Evolutionary conservation across 2,797 vertebrate genomes (phyloP).

Genomic region (Austrolebias charrua): DNA sequence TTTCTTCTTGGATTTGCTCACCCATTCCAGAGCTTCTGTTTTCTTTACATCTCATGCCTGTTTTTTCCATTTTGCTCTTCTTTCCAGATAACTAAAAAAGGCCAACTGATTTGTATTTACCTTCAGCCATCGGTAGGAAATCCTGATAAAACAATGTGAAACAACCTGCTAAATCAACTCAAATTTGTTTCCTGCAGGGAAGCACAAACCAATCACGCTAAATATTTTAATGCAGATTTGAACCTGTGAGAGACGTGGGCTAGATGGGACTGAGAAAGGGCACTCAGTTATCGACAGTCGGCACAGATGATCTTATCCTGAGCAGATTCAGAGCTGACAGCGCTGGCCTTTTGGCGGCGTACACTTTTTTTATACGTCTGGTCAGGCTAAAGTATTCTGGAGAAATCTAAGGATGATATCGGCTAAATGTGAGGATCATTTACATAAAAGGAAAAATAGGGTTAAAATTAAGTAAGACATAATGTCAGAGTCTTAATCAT

Average conservation of each 20-base stretch:
- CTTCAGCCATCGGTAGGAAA: constrained; percentile 20
- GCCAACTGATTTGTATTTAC: constrained; percentile 55
- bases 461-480: constrained; percentile 11
- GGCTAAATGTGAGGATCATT: constrained; percentile 40
- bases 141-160: constrained; percentile 44
- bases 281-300: constrained; percentile 61
- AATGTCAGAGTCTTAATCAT: background rate
- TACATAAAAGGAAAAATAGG: constrained; percentile 10
- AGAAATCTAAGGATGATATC: constrained; percentile 42
- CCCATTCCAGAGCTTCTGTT: constrained; percentile 66
- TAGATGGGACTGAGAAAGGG: constrained; percentile 58
- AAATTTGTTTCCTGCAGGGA: constrained; percentile 43
- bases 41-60: constrained; percentile 60
- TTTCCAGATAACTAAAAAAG: constrained; percentile 48
- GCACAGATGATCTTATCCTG: constrained; percentile 65
- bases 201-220: constrained; percentile 26
- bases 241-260: constrained; percentile 53
- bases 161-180: constrained; percentile 45
- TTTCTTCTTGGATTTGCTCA: constrained; percentile 84
- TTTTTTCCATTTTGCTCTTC: constrained; percentile 50
- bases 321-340: constrained; percentile 63
- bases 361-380: constrained; percentile 60
- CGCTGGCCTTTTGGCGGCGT: constrained; percentile 64
- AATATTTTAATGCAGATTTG: constrained; percentile 64
- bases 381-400: constrained; percentile 51